Base-by-base conservation (phyloP, 2,888 invertebrate genomes). In the Limnephilus marmoratus region DNA sequence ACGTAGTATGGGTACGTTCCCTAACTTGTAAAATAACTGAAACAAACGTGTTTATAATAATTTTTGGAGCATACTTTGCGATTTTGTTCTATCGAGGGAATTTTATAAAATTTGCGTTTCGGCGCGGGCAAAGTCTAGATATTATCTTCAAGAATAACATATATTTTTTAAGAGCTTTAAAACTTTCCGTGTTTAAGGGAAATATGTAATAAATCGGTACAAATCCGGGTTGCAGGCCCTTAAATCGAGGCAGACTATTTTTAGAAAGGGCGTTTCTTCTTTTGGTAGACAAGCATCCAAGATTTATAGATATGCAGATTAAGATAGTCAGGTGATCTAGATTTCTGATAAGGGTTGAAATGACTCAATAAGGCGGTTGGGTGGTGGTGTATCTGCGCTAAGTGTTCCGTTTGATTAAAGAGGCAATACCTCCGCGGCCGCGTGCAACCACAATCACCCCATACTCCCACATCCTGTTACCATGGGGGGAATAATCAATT, bases 371-470 rank as follows among this genome's bases (percentile, higher is more conserved):
- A 87, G n/a, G 87, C 9, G 87, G 87, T 53, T 91, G 81, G 87
- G 37, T 41, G 81, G 5, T 68, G n/a, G 24, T 68, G 24, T 68
- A 68, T 68, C 85, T 37, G 34, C 87, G 86, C 91, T 31, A 86
- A 91, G 91, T 87, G 91, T 81, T 87, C 81, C 87, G 87, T 87
- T 91, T 91, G 91, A 91, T 91, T 91, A 82, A 91, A 91, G 82
- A 91, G 91, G 87, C 91, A 45, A 91, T 91, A 81, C 37, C 91
- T 87, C 81, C 81, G 37, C 13, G 83, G 34, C 86, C 86, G 90
- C 81, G 81, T 81, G 15, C 90, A 41, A n/a, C 53, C 83, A 53
- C 82, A 85, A 49, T 49, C 83, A 53, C 3, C 85, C 49, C 34
- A n/a, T 29, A 24, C 68, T 24, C 68, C 68, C n/a, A 9, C 68